Base-by-base conservation (phyloP, 2,797 vertebrate species). In the Tangara arthus region DNA sequence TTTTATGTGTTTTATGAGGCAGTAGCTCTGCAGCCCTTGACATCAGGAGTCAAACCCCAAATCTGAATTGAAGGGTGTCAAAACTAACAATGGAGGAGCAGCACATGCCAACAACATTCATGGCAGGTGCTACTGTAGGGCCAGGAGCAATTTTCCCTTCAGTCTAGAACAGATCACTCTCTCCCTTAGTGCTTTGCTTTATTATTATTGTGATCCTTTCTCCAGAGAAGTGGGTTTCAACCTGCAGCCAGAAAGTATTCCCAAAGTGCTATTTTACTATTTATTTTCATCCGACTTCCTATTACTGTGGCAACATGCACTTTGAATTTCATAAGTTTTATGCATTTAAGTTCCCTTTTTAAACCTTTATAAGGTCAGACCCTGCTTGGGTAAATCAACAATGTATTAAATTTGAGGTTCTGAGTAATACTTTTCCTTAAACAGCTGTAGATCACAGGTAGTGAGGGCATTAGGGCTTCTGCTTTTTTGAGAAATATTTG, bases 261-360 rank as follows among this genome's bases (percentile, higher is more conserved):
- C 95, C 95, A 69, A 95, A 89, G 96, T 53, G 88, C 90, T 93
- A 34, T 82, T 95, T 89, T 90, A 96, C 92, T 96, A 96, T 96
- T 96, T 96, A 90, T 96, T 95, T 94, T 96, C 91, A 46, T 73
- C 73, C 0, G 0, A 76, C 86, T 94, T 95, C 56, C 94, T 95
- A 76, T 96, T 94, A 76, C 93, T 93, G 90, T 87, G 92, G 93
- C 90, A 89, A 88, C 55, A 19, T 93, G 93, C 90, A 86, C 96
- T 96, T 96, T 96, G 90, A 92, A 90, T 96, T 96, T 96, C 80
- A 96, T 96, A 95, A 95, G 86, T 95, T 96, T 93, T 93, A 93
- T 94, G 95, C 95, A 87, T 93, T 91, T 70, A 94, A 89, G 86
- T 90, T 96, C 77, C 81, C 63, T 70, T 82, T 94, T 90, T 82